Evolutionary conservation across 2,113 vertebrate genomes (phyloP).

Genomic region (Mus pahari): DNA sequence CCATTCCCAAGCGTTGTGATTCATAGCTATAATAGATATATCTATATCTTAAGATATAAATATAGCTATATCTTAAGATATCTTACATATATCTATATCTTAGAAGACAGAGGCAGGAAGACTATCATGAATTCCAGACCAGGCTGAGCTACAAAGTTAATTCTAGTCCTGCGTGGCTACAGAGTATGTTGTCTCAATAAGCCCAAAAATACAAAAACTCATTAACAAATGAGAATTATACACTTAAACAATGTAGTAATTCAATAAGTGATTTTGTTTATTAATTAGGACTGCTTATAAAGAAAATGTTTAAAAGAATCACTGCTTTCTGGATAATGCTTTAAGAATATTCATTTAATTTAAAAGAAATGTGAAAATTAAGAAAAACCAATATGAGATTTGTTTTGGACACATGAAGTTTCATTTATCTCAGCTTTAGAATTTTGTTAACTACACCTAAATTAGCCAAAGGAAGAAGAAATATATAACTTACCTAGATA

Average conservation of each 20-base stretch:
- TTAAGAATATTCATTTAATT: constrained; percentile 52
- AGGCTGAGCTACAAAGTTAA: not conserved
- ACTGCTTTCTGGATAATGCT: constrained; percentile 45
- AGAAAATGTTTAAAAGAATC: constrained; percentile 58
- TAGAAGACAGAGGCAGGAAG: not conserved
- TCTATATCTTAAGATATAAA: not conserved
- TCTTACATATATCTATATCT: not conserved
- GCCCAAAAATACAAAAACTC: not conserved
- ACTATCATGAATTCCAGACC: not conserved
- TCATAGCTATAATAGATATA: not conserved
- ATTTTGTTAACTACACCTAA: constrained; percentile 38
- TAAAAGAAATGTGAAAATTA: constrained; percentile 51
- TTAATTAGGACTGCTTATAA: constrained; percentile 26
- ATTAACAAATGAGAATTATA: constrained; percentile 7
- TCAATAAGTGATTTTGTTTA: constrained; percentile 28
- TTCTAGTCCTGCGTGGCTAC: not conserved
- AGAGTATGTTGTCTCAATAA: not conserved
- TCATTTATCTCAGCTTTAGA: constrained; percentile 46
- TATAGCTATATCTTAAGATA: not conserved
- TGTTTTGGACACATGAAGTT: constrained; percentile 48
- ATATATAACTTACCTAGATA: constrained; percentile 28
- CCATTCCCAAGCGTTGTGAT: not conserved
- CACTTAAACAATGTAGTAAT: constrained; percentile 56
- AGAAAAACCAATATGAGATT: constrained; percentile 35
- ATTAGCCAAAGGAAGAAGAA: constrained; percentile 26